phyloP scores from a whole-genome alignment of 2,888 invertebrate genomes.

The Elysia crispata region DNA sequence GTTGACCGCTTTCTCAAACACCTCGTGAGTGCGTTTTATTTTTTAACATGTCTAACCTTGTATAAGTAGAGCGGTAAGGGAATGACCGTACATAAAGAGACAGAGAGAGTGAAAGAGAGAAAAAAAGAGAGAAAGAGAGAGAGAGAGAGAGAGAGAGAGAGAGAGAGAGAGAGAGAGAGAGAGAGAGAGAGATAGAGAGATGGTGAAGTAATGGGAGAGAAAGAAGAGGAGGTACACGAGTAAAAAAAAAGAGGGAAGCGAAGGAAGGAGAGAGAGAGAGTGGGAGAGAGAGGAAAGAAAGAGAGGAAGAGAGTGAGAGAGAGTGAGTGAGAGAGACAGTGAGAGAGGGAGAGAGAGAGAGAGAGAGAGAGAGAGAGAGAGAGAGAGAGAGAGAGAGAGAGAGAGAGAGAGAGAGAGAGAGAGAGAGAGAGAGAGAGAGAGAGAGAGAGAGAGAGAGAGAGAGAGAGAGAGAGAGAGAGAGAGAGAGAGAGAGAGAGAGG shows the following conservation, averaged over 20 bases:
- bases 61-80: neutral
- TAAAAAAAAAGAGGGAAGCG: neutral
- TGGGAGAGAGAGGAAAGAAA: neutral
- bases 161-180: neutral
- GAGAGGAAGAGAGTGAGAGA: too few species aligned
- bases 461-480: neutral
- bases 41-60: neutral
- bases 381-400: neutral
- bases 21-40: too few species aligned
- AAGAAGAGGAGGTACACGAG: too few species aligned
- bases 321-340: neutral
- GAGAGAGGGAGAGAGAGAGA: neutral
- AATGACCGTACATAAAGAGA: neutral
- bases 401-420: neutral
- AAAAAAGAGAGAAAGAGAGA: neutral
- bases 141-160: neutral
- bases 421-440: neutral
- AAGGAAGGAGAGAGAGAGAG: neutral
- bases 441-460: slow-evolving; percentile 21
- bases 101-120: neutral
- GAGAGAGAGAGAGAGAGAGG: slow-evolving; percentile 22
- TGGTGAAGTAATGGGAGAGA: neutral
- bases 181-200: neutral
- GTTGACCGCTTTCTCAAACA: too few species aligned
- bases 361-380: neutral